phyloP scores from a whole-genome alignment of 1,140 invertebrate genomes.

The Drosophila truncata region DNA sequence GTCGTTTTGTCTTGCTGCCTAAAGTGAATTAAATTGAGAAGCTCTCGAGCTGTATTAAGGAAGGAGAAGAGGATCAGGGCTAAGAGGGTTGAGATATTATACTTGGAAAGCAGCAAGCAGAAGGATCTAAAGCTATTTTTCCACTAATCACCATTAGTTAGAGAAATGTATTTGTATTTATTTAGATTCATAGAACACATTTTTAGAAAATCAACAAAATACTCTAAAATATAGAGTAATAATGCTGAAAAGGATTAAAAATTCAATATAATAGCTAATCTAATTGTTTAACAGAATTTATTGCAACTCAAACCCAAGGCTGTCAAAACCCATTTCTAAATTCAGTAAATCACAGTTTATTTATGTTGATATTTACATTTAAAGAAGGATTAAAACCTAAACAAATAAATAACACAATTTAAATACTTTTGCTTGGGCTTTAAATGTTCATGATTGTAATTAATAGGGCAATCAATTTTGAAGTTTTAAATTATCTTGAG shows the following conservation, averaged over 20 bases:
- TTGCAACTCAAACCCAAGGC: not conserved
- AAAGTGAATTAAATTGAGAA: constrained; percentile 39
- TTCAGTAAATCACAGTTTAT: not conserved
- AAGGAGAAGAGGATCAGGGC: no score
- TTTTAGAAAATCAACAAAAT: not conserved
- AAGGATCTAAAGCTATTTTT: no score
- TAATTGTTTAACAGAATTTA: no score
- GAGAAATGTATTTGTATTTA: not conserved
- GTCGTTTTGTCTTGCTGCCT: constrained; percentile 63
- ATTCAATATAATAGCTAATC: no score
- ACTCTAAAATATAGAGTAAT: not conserved
- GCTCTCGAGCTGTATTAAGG: not conserved
- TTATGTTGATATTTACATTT: not conserved
- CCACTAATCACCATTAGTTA: not conserved
- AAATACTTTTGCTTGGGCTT: not conserved
- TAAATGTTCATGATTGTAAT: not conserved
- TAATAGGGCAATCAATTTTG: not conserved
- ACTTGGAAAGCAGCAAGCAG: not conserved
- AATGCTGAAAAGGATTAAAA: not conserved
- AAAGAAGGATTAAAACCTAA: not conserved
- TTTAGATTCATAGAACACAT: not conserved
- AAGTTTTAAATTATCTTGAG: not conserved
- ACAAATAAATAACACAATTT: not conserved
- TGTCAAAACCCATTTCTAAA: no score
- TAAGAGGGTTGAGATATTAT: constrained; percentile 15